Evolutionary conservation across 2,113 vertebrate genomes (phyloP).

Genomic region (Microtus pennsylvanicus): DNA sequence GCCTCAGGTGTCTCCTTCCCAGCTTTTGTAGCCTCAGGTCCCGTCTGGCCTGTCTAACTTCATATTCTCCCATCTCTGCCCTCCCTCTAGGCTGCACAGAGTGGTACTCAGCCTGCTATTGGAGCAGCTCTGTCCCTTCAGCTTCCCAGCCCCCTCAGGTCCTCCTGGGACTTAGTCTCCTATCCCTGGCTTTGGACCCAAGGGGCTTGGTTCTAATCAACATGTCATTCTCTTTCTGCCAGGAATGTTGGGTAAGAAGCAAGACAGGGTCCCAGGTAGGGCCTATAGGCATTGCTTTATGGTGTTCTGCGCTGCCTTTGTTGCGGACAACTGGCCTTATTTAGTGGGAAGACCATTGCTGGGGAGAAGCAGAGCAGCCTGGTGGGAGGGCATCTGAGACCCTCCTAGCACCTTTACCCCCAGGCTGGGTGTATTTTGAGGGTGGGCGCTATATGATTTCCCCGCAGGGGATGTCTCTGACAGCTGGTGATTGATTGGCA

Average conservation of each 20-base stretch:
- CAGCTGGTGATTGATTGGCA: neutral
- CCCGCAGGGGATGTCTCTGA: no score
- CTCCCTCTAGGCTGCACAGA: neutral
- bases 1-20: neutral
- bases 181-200: no score
- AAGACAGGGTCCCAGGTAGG: neutral
- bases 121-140: neutral
- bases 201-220: neutral
- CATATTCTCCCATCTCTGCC: neutral
- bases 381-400: neutral
- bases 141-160: neutral
- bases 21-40: neutral
- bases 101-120: fast-evolving
- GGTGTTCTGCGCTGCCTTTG: neutral
- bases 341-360: neutral
- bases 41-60: neutral
- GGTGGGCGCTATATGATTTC: neutral
- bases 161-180: neutral
- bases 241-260: neutral
- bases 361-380: neutral
- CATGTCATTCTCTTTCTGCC: neutral
- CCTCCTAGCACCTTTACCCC: neutral
- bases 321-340: neutral
- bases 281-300: neutral
- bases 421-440: neutral